These are phyloP conservation scores for Nemoura dubitans DNA, from an alignment of 2,888 invertebrate genomes.

Conservation along the genomic window DNA sequence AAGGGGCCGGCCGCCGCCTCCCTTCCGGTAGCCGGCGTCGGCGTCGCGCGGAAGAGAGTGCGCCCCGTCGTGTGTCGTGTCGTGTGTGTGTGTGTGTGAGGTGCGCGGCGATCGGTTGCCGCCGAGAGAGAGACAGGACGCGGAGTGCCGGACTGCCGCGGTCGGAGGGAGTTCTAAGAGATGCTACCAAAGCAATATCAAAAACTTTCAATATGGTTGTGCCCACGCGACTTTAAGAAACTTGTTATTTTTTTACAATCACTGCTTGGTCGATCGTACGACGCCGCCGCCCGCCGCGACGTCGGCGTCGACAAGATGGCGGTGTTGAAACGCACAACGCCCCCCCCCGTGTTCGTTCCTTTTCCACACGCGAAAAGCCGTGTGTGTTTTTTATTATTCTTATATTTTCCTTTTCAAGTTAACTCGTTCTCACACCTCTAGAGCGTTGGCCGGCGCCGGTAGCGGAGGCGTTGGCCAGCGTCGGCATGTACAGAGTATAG, in stretches of 20 bases:
- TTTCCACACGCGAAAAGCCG: neutral
- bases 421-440: neutral
- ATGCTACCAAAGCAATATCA: conserved; percentile 26
- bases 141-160: neutral
- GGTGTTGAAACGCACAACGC: neutral
- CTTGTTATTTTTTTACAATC: conserved; percentile 47
- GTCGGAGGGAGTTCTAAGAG: neutral
- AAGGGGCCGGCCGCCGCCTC: conserved; percentile 45
- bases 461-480: neutral
- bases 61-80: too few species aligned
- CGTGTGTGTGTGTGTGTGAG: neutral
- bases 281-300: neutral
- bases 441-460: neutral
- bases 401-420: neutral
- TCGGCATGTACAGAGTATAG: neutral
- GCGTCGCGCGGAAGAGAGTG: conserved; percentile 21
- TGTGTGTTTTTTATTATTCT: too few species aligned
- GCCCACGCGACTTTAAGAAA: conserved; percentile 38
- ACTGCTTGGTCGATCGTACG: neutral
- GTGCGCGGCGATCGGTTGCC: neutral
- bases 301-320: neutral
- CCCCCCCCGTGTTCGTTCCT: neutral
- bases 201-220: conserved; percentile 44
- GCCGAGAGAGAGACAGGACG: neutral
- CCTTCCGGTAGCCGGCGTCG: conserved; percentile 41